Base-by-base conservation (phyloP, 1,140 invertebrate species). In the Diabrotica undecimpunctata region DNA sequence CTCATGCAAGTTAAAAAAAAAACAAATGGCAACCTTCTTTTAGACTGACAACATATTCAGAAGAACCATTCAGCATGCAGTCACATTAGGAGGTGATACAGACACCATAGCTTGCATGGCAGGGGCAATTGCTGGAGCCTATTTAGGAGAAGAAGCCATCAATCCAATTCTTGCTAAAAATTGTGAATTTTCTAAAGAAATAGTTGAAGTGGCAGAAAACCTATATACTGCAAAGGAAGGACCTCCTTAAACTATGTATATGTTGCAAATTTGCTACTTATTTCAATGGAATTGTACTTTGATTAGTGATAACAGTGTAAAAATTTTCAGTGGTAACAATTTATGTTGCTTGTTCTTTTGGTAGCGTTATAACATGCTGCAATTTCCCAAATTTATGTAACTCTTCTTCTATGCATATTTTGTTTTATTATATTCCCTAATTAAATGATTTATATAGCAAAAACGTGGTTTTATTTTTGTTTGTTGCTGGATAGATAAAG, bases 51-150 rank as follows among this genome's bases (percentile, higher is more conserved):
- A 78, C 65, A 56, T 68, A n/a, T 82, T 91, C 71, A 82, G 87
- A 75, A 81, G 87, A 72, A 84, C 87, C n/a, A 79, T 93, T 54
- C 81, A 86, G 59, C 87, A 85, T 77, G 83, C 90, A 62, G 89
- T 92, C 62, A 85, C 84, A 14, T 78, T 93, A 12, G 90, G 91
- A 51, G 91, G 91, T 38, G 90, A 93, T 79, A 90, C 90, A 5
- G 90, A 93, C 67, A 93, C 90, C 3, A 90, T 93, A 73, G 90
- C 87, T 7, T 84, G 85, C 58, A 93, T 93, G 90, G 85, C 90
- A 35, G 90, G 89, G 11, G 86, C 88, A 14, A 87, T 93, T 62
- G 84, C 86, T 61, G 91, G 91, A 53, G 90, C 90, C 25, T 88
- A 84, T 77, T 85, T 89, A 72, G 90, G 90, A 7, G 79, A 86